phyloP scores from a whole-genome alignment of 2,888 invertebrate genomes.

The Hypolimnas misippus region DNA sequence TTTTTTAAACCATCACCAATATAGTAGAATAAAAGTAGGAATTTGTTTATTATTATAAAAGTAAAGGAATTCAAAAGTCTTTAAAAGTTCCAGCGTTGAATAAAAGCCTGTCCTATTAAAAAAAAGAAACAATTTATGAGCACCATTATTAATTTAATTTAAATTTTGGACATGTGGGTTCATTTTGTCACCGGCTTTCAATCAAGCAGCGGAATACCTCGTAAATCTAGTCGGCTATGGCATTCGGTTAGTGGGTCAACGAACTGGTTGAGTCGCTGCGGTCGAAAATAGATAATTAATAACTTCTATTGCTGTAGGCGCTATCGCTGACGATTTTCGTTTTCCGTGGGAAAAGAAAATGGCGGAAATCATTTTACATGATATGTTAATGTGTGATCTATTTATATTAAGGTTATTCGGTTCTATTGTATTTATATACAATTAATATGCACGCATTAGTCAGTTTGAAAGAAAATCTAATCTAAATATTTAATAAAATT shows the following conservation, averaged over 20 bases:
- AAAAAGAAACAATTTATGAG: no score
- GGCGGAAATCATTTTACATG: not conserved
- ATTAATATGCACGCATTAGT: no score
- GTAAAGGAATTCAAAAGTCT: no score
- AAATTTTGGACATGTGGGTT: conserved; percentile 6
- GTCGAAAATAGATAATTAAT: conserved; percentile 26
- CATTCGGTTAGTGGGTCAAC: conserved; percentile 54
- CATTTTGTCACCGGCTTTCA: conserved; percentile 22
- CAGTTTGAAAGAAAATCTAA: no score
- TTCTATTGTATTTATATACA: no score
- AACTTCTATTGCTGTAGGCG: not conserved
- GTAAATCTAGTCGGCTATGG: conserved; percentile 39
- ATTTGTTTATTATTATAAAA: no score
- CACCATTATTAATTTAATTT: conserved; percentile 12
- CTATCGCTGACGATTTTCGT: conserved; percentile 10
- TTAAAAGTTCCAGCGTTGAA: no score
- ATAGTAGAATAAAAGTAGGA: no score
- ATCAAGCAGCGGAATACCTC: conserved; percentile 39
- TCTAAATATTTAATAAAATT: no score
- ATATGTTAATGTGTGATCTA: not conserved
- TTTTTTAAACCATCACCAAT: no score
- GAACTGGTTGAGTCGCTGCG: conserved; percentile 48
- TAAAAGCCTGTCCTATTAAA: no score
- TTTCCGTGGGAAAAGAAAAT: conserved; percentile 19
- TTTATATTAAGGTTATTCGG: no score